Conservation (phyloP, 2,797 vertebrate genomes). For the Helostoma temminkii region DNA sequence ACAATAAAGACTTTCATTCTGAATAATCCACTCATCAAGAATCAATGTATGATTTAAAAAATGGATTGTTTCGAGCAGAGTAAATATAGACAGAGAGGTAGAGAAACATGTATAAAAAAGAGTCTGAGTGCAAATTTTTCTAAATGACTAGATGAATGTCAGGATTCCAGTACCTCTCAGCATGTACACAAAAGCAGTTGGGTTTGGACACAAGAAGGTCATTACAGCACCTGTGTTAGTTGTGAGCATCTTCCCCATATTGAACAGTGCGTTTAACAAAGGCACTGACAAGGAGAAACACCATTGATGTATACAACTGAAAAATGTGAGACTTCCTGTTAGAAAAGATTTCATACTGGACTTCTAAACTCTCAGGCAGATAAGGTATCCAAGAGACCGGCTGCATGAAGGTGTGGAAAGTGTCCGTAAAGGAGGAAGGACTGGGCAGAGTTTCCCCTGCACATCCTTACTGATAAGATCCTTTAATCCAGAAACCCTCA, state of each 20-base stretch:
- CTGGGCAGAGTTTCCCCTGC: conserved; percentile 79
- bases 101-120: not conserved
- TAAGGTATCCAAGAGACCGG: conserved; percentile 61
- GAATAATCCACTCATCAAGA: no score
- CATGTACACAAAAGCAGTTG: conserved; percentile 3
- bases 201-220: not conserved
- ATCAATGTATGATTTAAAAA: no score
- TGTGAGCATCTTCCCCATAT: not conserved
- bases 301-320: not conserved
- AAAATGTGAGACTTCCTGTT: conserved; percentile 39
- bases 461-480: conserved; percentile 79
- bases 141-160: not conserved
- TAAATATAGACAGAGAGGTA: not conserved
- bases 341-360: conserved; percentile 42
- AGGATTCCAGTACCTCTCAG: conserved; percentile 7
- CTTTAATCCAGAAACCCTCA: conserved; percentile 60
- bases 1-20: no score
- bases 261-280: not conserved
- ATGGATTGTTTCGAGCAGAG: no score
- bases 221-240: not conserved
- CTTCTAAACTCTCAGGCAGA: conserved; percentile 48
- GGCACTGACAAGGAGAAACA: not conserved
- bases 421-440: conserved; percentile 67
- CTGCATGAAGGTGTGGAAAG: conserved; percentile 66
- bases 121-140: not conserved